Evolutionary conservation across 1,140 invertebrate species (phyloP), one percentile per base, ranked within the genome.

Genomic region (Helicorthomorpha holstii): DNA sequence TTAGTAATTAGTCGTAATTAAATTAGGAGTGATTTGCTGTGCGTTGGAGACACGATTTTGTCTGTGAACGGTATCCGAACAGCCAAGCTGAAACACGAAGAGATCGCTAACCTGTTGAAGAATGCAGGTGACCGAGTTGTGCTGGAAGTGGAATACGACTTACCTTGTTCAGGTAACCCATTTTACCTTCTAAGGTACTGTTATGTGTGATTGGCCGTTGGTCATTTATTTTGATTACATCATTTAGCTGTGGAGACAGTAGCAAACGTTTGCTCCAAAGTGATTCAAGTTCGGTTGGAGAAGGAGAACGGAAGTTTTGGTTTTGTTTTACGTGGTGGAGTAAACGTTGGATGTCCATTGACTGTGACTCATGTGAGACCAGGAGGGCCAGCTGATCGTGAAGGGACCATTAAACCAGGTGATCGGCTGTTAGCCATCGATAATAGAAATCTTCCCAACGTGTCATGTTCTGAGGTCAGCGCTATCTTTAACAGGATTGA

Each of bases 341-440:
- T 77, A 24, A 71, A 77, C 51, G 71, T 72, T 1, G 73, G 75
- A 1, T 74, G 81, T 50, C 85, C 90, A 0, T 65, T 95, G 27
- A 79, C 89, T 2, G 82, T 96, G 1, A 94, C 90, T 0, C 80
- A 89, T 56, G 83, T 97, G 1, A 74, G 88, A 58, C 78, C 83
- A 1, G 84, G 86, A 48, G 88, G 91, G 0, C 84, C 91, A 0
- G 88, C 89, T 14, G 85, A 91, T 57, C 83, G 75, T 53, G 76
- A 75, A 59, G 81, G 83, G 1, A 77, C 85, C 29, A 80, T 94
- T 45, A 83, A 88, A 64, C 78, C 83, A 7, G 85, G 86, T 1
- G 92, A 96, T 65, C 75, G 91, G n/a, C 70, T 97, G 1, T 57
- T 94, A 14, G 85, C 87, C 46, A 83, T 96, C 1, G 90, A 95